Percentiles rank a stretch among this genome's conserved stretches.
Conservation (phyloP, 2,888 invertebrate species). For the Habrosyne pyritoides region DNA sequence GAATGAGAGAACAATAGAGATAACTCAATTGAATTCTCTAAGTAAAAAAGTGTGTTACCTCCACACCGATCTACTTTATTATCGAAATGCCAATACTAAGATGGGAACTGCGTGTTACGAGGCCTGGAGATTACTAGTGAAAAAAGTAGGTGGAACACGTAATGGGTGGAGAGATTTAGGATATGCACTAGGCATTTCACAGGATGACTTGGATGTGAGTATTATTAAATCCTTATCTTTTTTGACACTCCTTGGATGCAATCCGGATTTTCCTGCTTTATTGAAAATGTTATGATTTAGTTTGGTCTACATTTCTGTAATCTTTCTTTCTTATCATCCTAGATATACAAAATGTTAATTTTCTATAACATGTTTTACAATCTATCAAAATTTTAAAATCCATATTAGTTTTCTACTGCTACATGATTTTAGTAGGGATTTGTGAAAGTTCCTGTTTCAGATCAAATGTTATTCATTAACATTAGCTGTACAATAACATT, state of each 20-base stretch:
- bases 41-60: conserved; percentile 68
- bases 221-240: background rate
- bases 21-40: conserved; percentile 59
- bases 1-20: conserved; percentile 64
- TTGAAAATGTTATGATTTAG: background rate
- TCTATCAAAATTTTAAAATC: too few species aligned
- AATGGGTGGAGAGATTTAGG: conserved; percentile 74
- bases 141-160: conserved; percentile 67
- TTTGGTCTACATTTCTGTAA: too few species aligned
- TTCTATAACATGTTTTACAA: too few species aligned
- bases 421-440: too few species aligned
- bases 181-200: conserved; percentile 57
- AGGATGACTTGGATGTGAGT: conserved; percentile 74
- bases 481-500: too few species aligned
- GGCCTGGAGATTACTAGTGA: conserved; percentile 67
- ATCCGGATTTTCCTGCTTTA: background rate
- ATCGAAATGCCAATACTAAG: conserved; percentile 64
- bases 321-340: too few species aligned
- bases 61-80: conserved; percentile 70
- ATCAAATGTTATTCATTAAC: too few species aligned
- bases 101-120: conserved; percentile 68
- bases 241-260: background rate
- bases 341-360: too few species aligned
- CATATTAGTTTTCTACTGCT: too few species aligned
- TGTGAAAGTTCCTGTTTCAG: too few species aligned